Base-by-base conservation (phyloP, 1,140 invertebrate genomes). In the Apolygus lucorum region DNA sequence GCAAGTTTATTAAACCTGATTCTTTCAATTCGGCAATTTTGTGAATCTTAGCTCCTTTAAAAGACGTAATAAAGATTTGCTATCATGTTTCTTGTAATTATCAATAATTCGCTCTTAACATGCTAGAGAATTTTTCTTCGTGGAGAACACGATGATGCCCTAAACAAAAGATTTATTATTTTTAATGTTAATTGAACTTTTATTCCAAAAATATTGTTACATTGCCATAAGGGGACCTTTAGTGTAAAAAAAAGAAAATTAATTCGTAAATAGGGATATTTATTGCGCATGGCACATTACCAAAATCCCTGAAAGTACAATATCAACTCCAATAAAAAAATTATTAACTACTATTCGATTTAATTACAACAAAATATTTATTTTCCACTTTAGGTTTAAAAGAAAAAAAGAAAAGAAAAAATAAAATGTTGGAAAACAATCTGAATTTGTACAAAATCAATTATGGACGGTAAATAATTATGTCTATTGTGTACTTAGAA, bases 401-500 rank as follows among this genome's bases (percentile, higher is more conserved):
- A 63, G 24, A 11, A 29, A 27, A 21, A 67, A n/a, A n/a, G n/a
- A n/a, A n/a, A n/a, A n/a, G n/a, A n/a, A n/a, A n/a, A n/a, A n/a
- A n/a, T n/a, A n/a, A 67, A 21, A 17, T 34, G 27, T 68, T 54
- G 52, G 49, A 62, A 59, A 59, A 68, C 49, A 68, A 70, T 70
- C 63, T 70, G 34, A 70, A 70, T 52, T 63, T 70, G 68, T 70
- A 70, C 63, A 70, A 70, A 70, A 34, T 65, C 42, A 70, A 70
- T 63, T 34, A 70, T 63, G 68, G 68, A 64, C 63, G 63, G 59
- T 63, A 69, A 64, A 42, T 52, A 70, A 66, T 66, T 66, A 66
- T 70, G 68, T 70, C 63, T 70, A 69, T 64, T 69, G 68, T 70
- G 68, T 70, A 70, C 68, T 70, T 70, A 70, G 68, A 49, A 25